These are phyloP conservation scores for Girardinus metallicus DNA, from an alignment of 2,797 vertebrate genomes.

Conservation along the genomic window DNA sequence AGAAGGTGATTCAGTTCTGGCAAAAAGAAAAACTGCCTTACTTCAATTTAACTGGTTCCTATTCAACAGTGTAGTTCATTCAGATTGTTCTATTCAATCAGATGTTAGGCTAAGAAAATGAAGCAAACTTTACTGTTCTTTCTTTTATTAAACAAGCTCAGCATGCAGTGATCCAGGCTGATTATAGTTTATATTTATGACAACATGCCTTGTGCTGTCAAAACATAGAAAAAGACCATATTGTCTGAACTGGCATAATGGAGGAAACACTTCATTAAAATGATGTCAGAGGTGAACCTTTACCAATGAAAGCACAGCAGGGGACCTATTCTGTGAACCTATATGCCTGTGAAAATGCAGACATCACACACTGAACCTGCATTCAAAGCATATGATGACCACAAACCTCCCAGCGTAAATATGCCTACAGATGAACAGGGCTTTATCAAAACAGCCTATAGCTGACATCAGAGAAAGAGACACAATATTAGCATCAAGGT, in stretches of 20 bases:
- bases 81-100: background rate
- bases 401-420: conserved; percentile 18
- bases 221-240: background rate
- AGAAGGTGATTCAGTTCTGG: background rate
- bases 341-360: conserved; percentile 8
- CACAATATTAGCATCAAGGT: conserved; percentile 11
- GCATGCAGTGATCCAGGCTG: background rate
- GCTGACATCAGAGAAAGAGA: background rate
- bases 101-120: background rate
- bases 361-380: conserved; percentile 4
- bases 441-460: background rate
- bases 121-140: background rate
- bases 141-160: background rate
- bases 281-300: conserved; percentile 5
- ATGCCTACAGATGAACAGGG: conserved; percentile 10
- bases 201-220: background rate
- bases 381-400: conserved; percentile 28
- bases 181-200: background rate
- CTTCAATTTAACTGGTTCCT: background rate
- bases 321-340: background rate
- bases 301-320: conserved; percentile 3
- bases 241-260: background rate
- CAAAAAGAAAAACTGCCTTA: background rate
- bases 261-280: conserved; percentile 2
- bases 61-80: background rate